Evolutionary conservation across 2,797 vertebrate genomes (phyloP).

Genomic region (Decapterus maruadsi): DNA sequence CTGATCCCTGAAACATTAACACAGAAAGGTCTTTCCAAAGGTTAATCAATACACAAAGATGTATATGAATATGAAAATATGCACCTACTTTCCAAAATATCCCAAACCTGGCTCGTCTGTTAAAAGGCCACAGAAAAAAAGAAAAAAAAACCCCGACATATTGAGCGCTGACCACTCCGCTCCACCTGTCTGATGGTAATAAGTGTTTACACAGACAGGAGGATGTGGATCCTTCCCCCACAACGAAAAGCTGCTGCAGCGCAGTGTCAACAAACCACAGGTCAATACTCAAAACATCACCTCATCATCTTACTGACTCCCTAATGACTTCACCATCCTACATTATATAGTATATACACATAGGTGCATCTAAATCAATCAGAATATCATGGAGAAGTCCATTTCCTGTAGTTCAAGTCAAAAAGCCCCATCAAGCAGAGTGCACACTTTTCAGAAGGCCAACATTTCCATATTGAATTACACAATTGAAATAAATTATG

Average conservation of each 20-base stretch:
- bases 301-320: too few species aligned
- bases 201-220: conserved; percentile 27
- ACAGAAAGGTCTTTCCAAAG: neutral
- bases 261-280: conserved; percentile 36
- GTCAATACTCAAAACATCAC: neutral
- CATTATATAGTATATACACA: neutral
- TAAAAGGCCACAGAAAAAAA: neutral
- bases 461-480: too few species aligned
- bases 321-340: neutral
- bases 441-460: too few species aligned
- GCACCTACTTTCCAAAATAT: neutral
- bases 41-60: neutral
- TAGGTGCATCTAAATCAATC: too few species aligned
- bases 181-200: conserved; percentile 55
- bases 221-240: conserved; percentile 31
- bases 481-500: too few species aligned
- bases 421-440: too few species aligned
- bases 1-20: neutral
- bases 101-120: neutral
- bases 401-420: too few species aligned
- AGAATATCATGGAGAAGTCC: too few species aligned
- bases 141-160: neutral
- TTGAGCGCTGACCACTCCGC: neutral
- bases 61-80: neutral
- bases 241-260: conserved; percentile 37